Evolutionary conservation across 1,140 invertebrate species (phyloP).

Genomic region (Trichonephila inaurata): DNA sequence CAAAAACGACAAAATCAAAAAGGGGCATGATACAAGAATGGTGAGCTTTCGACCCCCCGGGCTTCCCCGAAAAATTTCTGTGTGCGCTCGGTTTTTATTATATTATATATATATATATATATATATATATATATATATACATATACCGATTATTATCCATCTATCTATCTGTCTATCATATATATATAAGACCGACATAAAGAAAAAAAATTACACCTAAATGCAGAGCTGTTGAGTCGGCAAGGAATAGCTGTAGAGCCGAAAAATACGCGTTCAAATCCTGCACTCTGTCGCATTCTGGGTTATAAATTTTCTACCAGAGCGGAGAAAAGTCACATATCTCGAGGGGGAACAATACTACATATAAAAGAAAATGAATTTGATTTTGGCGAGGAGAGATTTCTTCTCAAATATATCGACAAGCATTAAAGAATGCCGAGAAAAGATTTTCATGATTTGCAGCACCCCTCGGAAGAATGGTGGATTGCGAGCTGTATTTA

Average conservation of each 20-base stretch:
- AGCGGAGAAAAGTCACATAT: conserved; percentile 10
- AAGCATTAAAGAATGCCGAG: conserved; percentile 69
- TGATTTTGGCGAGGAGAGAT: conserved; percentile 52
- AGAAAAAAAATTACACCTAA: background rate
- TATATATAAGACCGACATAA: no score
- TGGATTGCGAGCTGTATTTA: conserved; percentile 49
- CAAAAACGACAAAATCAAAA: no score
- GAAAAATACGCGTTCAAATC: background rate
- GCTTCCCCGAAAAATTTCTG: no score
- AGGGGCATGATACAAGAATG: no score
- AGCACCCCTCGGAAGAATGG: background rate
- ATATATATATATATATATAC: no score
- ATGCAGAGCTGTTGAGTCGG: conserved; percentile 37
- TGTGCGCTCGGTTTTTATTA: no score
- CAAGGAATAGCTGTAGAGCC: conserved; percentile 10
- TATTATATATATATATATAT: no score
- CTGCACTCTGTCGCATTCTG: background rate
- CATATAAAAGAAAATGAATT: conserved; percentile 76
- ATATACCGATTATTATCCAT: no score
- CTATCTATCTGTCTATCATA: no score
- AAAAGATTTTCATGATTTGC: conserved; percentile 43
- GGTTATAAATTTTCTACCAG: conserved; percentile 48
- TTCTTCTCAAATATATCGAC: conserved; percentile 72
- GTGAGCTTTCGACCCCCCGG: no score
- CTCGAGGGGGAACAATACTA: conserved; percentile 58